Base-by-base conservation (phyloP, 2,113 vertebrate genomes). In the Zingel zingel region DNA sequence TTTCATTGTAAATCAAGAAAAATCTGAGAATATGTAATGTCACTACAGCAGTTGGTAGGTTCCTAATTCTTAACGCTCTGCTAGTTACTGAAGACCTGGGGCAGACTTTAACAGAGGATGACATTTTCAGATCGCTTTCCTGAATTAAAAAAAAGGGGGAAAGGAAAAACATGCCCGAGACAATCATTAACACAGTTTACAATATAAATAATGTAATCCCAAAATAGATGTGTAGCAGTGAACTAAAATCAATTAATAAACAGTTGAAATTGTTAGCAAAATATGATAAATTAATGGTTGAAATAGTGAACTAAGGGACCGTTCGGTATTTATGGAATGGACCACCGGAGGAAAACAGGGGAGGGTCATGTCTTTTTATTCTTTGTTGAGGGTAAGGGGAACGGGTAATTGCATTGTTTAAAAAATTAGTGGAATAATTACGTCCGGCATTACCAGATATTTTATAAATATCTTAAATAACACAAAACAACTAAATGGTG, bases 121-220 rank as follows among this genome's bases (percentile, higher is more conserved):
- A 94, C 90, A 91, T 95, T 94, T 93, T 92, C 88, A 93, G 91
- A 92, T 94, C 92, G 87, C 86, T 85, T 84, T 90, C 77, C 77
- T 89, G 86, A 90, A 91, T 88, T 77, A 86, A 89, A 87, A 82
- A 81, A 80, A 63, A 58, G 33, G 71, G 62, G 53, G 36, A 15
- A 72, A 51, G 71, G 51, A 84, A 87, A 85, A 82, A 81, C 69
- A 83, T 51, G 80, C 80, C 80, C 16, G 21, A 83, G 85, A 89
- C 67, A 56, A 77, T 90, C 54, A 77, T 89, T 81, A 76, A 81
- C 76, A 83, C 79, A 82, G 66, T 58, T 77, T 75, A 65, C 48
- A 47, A 65, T 30, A 77, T 79, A 84, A 89, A 88, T 87, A 85
- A 89, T 86, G 47, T 43, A 88, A 62, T 61, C 45, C 63, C 45